Base-by-base conservation (phyloP, 35 echinoderm and acorn worm genomes). In the Patiria miniata region DNA sequence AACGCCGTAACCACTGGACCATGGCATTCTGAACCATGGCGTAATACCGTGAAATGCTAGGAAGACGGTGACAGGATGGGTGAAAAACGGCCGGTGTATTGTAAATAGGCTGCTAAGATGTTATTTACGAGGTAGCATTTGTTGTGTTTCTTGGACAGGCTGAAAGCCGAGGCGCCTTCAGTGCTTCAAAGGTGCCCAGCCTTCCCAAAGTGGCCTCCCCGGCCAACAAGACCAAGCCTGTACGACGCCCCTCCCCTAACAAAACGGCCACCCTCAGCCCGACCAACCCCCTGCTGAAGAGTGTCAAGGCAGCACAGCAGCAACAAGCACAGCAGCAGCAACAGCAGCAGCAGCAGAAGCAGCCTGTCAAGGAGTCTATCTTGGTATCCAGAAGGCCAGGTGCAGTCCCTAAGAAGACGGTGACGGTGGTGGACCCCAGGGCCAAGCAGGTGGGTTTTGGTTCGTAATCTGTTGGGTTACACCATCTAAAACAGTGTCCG, bases 211-310 rank as follows among this genome's bases (percentile, higher is more conserved):
- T 51, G 22, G 61, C 78, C 22, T 28, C 90, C 56, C 86, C 79
- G 0, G 42, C 42, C 42, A 47, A 47, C 42, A 77, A 93, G 39
- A 39, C 61, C 0, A 93, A 89, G 61, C 86, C 91, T 22, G 34
- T 93, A 7, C 82, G 79, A 51, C 56, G 86, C 29, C 91, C 91
- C n/a, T 53, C 86, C 2, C 91, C 91, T 33, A 80, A 93, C 56
- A 57, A 81, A 40, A 52, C 73, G 79, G 91, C 86, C 33, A 89
- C 68, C 9, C 34, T 93, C 39, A 79, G 68, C 7, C 36, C 47
- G 8, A 79, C 73, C 61, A 93, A 93, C 76, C 91, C 91, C 18
- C 79, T 93, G 39, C 33, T 83, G 36, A 83, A 83, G 53, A 85
- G 90, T 73, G 52, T 77, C 40, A 82, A 53, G 47, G 22, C 40